Evolutionary conservation across 2,797 vertebrate species (phyloP), one percentile per base, ranked within the genome.

Genomic region (Mus minutoides): DNA sequence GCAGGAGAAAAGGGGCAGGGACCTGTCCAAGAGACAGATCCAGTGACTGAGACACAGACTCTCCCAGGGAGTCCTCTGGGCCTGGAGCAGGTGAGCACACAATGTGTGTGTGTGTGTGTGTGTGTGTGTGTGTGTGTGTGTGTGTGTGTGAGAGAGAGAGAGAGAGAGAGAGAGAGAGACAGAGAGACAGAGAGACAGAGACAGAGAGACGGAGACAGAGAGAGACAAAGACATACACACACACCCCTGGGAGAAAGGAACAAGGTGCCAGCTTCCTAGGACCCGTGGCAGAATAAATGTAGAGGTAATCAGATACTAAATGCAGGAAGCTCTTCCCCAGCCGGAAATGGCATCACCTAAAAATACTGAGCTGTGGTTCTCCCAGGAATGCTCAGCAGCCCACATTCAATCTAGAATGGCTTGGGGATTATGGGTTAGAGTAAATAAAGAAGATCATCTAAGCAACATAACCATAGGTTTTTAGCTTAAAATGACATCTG

Each of bases 401-500:
- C 88, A 86, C 88, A 37, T 64, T 86, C 92, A 60, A 31, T 83
- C 62, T 71, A 83, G 77, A 88, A 80, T 2, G 29, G 92, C 93
- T 95, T 88, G 92, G 71, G 93, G 90, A 95, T 96, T 77, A 96
- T 2, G 90, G 96, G 96, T 91, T 95, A 96, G 96, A 87, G 79
- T 96, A 92, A 97, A 96, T 86, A 93, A 88, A 93, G 92, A 56
- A 40, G 49, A 87, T 89, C 78, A 46, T 93, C 95, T 89, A 37
- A 92, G 93, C 84, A 91, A 73, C 76, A 84, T 78, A 97, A 96
- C 96, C 90, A 87, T 21, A 93, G 96, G 93, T 95, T 95, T 96
- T 43, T 43, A 84, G 91, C 92, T 95, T 92, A 76, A 94, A 88
- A 90, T 89, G 96, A 96, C 95, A 95, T 96, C 96, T 97, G 92